Evolutionary conservation across 1,140 invertebrate genomes (phyloP).

Genomic region (Aphaenogaster ashmeadi): DNA sequence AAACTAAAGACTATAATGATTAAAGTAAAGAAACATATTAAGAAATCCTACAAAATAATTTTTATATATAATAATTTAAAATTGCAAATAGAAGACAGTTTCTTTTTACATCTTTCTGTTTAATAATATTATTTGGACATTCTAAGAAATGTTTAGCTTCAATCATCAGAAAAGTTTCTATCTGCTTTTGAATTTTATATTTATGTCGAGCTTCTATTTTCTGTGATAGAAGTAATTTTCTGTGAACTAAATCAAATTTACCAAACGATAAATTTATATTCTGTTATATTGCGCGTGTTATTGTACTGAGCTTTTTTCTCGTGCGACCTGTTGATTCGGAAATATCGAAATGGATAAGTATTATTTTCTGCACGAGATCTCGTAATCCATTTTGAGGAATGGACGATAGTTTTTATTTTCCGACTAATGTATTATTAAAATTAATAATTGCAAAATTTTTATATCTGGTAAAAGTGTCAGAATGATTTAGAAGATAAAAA

Average conservation of each 20-base stretch:
- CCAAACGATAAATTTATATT: neutral
- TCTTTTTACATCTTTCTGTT: neutral
- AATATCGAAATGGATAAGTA: conserved; percentile 18
- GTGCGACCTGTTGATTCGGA: conserved; percentile 23
- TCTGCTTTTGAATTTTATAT: neutral
- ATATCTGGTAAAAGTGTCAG: neutral
- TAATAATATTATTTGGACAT: neutral
- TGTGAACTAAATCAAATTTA: neutral
- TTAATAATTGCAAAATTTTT: neutral
- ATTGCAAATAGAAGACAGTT: neutral
- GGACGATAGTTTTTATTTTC: neutral
- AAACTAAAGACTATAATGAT: neutral
- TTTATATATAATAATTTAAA: neutral
- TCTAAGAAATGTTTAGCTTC: neutral
- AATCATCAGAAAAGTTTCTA: neutral
- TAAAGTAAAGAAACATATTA: neutral
- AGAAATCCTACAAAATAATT: conserved; percentile 5
- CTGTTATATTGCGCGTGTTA: neutral
- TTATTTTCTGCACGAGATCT: neutral
- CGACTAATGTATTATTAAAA: neutral
- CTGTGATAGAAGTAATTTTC: neutral
- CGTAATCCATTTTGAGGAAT: neutral
- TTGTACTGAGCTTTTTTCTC: neutral
- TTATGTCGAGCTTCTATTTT: neutral
- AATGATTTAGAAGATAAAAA: neutral